phyloP scores from a whole-genome alignment of 37 sponge, comb jelly and placozoan genomes.

The Axinella damicornis region DNA sequence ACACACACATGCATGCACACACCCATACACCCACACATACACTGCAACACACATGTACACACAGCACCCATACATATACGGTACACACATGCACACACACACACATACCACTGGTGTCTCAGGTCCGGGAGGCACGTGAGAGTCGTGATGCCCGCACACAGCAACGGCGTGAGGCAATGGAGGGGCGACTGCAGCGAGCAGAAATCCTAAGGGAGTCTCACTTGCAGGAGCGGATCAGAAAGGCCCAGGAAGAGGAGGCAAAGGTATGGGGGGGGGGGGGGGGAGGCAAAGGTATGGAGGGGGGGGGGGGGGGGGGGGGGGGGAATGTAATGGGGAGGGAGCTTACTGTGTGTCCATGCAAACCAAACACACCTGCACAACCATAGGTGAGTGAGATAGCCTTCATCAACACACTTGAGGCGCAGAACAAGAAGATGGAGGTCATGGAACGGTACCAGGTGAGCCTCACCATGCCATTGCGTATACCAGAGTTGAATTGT shows the following conservation, averaged over 20 bases:
- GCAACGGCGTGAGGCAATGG: conserved; percentile 65
- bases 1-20: too few species aligned
- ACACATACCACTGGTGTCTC: too few species aligned
- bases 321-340: conserved; percentile 3
- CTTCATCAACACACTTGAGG: conserved; percentile 93
- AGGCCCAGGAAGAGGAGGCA: conserved; percentile 92
- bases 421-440: conserved; percentile 95
- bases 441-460: conserved; percentile 78
- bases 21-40: too few species aligned
- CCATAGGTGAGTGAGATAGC: conserved; percentile 91
- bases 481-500: background rate
- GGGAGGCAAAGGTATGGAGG: too few species aligned
- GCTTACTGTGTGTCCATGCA: conserved; percentile 3
- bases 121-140: conserved; percentile 66
- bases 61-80: too few species aligned
- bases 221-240: conserved; percentile 77
- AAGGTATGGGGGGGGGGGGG: too few species aligned
- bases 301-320: too few species aligned
- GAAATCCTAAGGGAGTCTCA: conserved; percentile 71
- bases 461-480: too few species aligned
- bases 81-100: too few species aligned
- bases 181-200: conserved; percentile 75
- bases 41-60: too few species aligned
- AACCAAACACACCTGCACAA: background rate
- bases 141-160: conserved; percentile 38